phyloP scores from a whole-genome alignment of 1,140 invertebrate species.

The Odontomachus brunneus region DNA sequence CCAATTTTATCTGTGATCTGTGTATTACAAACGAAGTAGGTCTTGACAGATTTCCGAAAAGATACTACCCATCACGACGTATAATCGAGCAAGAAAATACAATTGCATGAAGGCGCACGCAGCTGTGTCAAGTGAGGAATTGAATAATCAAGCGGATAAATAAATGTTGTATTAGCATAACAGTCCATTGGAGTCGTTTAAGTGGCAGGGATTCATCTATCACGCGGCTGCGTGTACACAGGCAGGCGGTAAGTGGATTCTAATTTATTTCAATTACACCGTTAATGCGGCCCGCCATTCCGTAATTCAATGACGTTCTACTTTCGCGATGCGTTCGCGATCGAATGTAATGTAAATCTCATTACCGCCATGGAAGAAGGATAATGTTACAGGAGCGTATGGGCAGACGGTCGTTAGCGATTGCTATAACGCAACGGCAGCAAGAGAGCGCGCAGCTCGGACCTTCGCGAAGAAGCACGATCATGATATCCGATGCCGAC shows the following conservation, averaged over 20 bases:
- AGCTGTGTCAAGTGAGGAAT: neutral
- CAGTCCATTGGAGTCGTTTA: neutral
- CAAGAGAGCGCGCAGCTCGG: neutral
- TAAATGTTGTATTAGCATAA: constrained; percentile 9
- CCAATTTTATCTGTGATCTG: neutral
- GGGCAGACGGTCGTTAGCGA: constrained; percentile 24
- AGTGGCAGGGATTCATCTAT: neutral
- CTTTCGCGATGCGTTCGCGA: constrained; percentile 40
- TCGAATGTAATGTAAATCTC: constrained; percentile 47
- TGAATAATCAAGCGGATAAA: constrained; percentile 15
- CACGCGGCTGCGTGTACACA: neutral
- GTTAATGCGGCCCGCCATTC: constrained; percentile 25
- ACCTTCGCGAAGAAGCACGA: constrained; percentile 10
- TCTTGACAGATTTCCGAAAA: neutral
- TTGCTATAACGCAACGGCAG: neutral
- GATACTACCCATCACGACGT: too few species aligned
- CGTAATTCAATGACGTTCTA: constrained; percentile 45
- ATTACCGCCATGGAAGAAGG: constrained; percentile 30
- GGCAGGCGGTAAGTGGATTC: constrained; percentile 8
- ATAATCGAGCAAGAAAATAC: neutral
- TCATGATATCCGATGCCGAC: constrained; percentile 25
- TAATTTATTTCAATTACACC: constrained; percentile 51
- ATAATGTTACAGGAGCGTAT: constrained; percentile 28
- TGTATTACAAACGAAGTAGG: neutral
- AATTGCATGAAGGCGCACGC: neutral